phyloP scores from a whole-genome alignment of 35 echinoderm and acorn worm species.

The Ophioderma brevispina region DNA sequence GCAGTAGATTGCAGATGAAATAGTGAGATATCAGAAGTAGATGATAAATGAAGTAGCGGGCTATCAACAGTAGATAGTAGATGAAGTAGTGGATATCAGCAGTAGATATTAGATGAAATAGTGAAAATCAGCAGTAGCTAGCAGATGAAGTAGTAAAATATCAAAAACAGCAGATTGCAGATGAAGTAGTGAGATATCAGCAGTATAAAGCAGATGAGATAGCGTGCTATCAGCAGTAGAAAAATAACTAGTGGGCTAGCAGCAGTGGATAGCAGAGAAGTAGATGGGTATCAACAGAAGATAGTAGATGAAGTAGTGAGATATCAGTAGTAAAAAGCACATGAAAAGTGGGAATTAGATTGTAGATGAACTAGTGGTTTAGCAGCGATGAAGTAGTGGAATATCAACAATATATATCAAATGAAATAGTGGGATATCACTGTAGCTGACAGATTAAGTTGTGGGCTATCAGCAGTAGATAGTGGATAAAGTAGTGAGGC shows the following conservation, averaged over 20 bases:
- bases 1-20: not conserved
- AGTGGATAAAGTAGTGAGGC: not conserved
- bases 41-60: too few species aligned
- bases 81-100: not conserved
- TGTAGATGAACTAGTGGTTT: not conserved
- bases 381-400: not conserved
- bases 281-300: not conserved
- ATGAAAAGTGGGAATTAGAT: not conserved
- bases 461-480: not conserved
- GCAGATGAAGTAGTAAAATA: too few species aligned
- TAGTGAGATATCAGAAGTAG: too few species aligned
- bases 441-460: not conserved
- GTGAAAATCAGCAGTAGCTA: not conserved
- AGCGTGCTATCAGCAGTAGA: not conserved
- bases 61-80: too few species aligned
- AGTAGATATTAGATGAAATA: not conserved
- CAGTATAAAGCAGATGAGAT: not conserved
- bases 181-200: not conserved
- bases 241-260: not conserved
- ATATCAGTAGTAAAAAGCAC: not conserved
- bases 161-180: too few species aligned
- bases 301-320: not conserved
- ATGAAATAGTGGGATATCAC: not conserved
- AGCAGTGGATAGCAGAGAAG: not conserved
- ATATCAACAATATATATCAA: not conserved